Evolutionary conservation across 2,888 invertebrate species (phyloP), one percentile per base, ranked within the genome.

Genomic region (Drosophila peninsularis): DNA sequence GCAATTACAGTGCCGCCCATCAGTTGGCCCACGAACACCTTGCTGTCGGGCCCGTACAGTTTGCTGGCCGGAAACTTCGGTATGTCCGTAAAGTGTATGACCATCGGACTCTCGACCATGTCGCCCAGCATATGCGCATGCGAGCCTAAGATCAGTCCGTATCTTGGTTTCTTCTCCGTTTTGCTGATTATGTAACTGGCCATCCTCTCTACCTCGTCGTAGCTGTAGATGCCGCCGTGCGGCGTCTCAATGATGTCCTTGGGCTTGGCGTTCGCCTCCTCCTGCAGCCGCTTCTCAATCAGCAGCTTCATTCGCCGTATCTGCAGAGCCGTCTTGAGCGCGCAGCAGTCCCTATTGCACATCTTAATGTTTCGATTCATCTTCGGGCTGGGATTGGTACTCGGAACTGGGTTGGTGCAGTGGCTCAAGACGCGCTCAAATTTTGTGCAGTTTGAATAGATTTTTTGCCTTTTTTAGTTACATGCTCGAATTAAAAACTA

Each of bases 111-210:
- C 60, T 94, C 93, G 49, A 98, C 93, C 55, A 94, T 93, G 62
- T 98, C 96, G 1, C 96, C 97, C 66, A 98, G 91, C 0, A 95
- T 80, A 37, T 78, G 79, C 95, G 94, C 69, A 90, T 99, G 98
- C 30, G 98, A 97, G 52, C 99, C 99, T 93, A 98, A 99, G 83
- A 99, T 97, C 72, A 99, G 96, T 50, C 98, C 99, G 82, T 99
- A 95, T 90, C 94, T 94, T 5, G 98, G 98, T 49, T 94, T 93
- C 54, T 95, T 94, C 13, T 94, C 93, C 5, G 96, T 95, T 69
- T 94, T 94, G 2, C 94, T 93, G 56, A 95, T 92, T 14, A 98
- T 93, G 90, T 94, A 97, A 73, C 96, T 93, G 0, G 97, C 96
- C 7, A 96, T 96, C 82, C 95, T 94, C 78, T 95, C 92, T 10